phyloP scores from a whole-genome alignment of 2,888 invertebrate genomes.

The Cyclophora punctaria region DNA sequence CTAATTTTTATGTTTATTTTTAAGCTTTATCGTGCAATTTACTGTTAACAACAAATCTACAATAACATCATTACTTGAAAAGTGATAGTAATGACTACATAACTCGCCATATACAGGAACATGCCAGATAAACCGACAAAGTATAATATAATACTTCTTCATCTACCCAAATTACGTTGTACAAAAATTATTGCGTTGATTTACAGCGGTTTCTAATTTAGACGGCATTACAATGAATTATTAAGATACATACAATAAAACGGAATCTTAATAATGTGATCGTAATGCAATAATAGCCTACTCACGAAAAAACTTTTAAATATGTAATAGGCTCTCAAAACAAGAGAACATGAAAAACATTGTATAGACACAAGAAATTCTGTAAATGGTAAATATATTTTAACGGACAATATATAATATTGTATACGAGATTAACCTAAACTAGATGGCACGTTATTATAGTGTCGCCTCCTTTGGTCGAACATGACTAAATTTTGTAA shows the following conservation, averaged over 20 bases:
- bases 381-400: conserved; percentile 77
- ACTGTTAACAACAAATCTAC: conserved; percentile 22
- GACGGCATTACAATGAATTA: conserved; percentile 37
- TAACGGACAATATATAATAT: conserved; percentile 76
- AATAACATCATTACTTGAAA: conserved; percentile 14
- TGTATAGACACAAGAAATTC: conserved; percentile 75
- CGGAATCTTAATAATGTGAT: conserved; percentile 41
- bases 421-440: conserved; percentile 77
- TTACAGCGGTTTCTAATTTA: conserved; percentile 46
- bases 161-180: conserved; percentile 53
- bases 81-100: conserved; percentile 14
- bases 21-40: conserved; percentile 20
- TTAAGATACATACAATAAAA: conserved; percentile 30
- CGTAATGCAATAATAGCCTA: conserved; percentile 37
- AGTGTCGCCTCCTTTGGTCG: conserved; percentile 73
- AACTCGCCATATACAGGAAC: conserved; percentile 50
- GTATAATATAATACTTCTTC: conserved; percentile 25
- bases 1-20: conserved; percentile 18
- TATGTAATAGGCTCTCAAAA: conserved; percentile 74
- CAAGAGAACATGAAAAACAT: conserved; percentile 76
- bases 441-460: conserved; percentile 75
- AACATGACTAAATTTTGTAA: conserved; percentile 45
- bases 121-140: conserved; percentile 54
- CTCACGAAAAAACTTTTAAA: conserved; percentile 58
- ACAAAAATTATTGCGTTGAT: conserved; percentile 58